Evolutionary conservation across 2,888 invertebrate genomes (phyloP), one percentile per base, ranked within the genome.

Genomic region (Pollenia amentaria): DNA sequence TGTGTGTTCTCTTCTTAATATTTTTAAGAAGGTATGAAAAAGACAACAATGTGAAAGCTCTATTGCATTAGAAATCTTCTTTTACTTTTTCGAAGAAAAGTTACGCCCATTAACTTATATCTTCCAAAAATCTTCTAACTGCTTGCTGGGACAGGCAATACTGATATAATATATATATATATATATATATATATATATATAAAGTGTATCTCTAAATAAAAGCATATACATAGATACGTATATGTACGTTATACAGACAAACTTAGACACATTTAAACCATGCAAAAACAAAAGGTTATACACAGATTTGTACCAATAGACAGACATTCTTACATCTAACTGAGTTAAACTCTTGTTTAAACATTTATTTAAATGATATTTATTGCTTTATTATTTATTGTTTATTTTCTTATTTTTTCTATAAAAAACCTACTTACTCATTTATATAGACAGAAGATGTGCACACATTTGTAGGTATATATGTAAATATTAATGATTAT

Each of bases 331-430:
- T 40, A 29, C 69, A 73, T 51, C 51, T 79, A 69, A 55, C 46
- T 76, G n/a, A 69, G 79, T 84, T 70, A 64, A 82, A 82, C 81
- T 82, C 75, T 82, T 82, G 62, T 75, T 75, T 82, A 42, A 79
- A 48, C 64, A 79, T 75, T 75, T 75, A 75, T 84, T 84, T 73
- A 84, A 84, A 79, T 16, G 69, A 55, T 70, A 84, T 62, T 79
- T 84, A 79, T 75, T 55, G 69, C 44, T 46, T 79, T 64, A 42
- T 69, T 79, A 12, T 46, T 75, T 40, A n/a, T 51, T 65, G 29
- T 72, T 18, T n/a, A 51, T 62, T 42, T 40, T 29, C 18, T 29
- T 29, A 3, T 3, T 29, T 29, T 29, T 29, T 6, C 6, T 29
- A 29, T 29, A 29, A 29, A 6, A 40, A 8, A 14, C 18, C 3